Base-by-base conservation (phyloP, 2,888 invertebrate species). In the Spicauda simplicius region DNA sequence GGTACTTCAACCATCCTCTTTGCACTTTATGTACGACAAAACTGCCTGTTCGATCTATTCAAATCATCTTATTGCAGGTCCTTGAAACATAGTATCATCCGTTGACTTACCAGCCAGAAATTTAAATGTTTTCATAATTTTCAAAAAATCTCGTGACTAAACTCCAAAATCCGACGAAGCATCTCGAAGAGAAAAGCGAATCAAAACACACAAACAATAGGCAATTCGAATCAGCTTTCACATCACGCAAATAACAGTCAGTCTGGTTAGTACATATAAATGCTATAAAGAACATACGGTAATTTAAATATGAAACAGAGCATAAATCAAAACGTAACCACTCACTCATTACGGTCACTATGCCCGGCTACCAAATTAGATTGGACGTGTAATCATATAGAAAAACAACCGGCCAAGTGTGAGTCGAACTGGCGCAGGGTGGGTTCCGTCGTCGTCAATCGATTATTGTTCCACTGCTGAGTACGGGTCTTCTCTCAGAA, bases 371-470 rank as follows among this genome's bases (percentile, higher is more conserved):
- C 65, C 65, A 66, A 70, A 70, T 70, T 70, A 45, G 52, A 69
- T 59, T 58, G 41, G 69, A 69, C 69, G 53, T 68, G 68, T 63
- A 70, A 71, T 71, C 70, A 68, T 54, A 64, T 56, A 48, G 62
- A 71, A 69, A 72, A 59, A 55, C 64, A 53, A 64, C 54, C n/a
- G n/a, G n/a, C n/a, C n/a, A n/a, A n/a, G n/a, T n/a, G n/a, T n/a
- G n/a, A n/a, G n/a, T n/a, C n/a, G n/a, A n/a, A n/a, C n/a, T n/a
- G n/a, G n/a, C n/a, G n/a, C n/a, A n/a, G n/a, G n/a, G n/a, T n/a
- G n/a, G n/a, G n/a, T n/a, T n/a, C n/a, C n/a, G n/a, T n/a, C n/a
- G n/a, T n/a, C n/a, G n/a, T n/a, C n/a, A n/a, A n/a, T n/a, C n/a
- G n/a, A n/a, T n/a, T n/a, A n/a, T n/a, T n/a, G n/a, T n/a, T n/a